Conservation (phyloP, 2,888 invertebrate species). For the Punctoribates punctum region DNA sequence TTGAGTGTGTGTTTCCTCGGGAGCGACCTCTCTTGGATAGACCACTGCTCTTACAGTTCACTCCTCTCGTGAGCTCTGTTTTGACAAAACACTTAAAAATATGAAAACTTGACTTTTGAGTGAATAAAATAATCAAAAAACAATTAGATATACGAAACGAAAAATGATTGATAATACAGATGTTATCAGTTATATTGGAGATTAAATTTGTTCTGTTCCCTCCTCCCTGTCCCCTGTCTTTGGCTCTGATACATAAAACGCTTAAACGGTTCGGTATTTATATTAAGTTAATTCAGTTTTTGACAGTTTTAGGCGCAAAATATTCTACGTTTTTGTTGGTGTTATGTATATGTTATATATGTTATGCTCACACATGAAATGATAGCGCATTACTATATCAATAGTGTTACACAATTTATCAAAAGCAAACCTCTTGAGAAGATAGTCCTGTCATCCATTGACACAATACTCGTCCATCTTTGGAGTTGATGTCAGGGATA, state of each 20-base stretch:
- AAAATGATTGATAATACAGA: conserved; percentile 34
- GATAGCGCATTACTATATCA: conserved; percentile 26
- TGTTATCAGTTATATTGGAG: conserved; percentile 23
- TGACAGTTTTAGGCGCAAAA: conserved; percentile 34
- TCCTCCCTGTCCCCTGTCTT: too few species aligned
- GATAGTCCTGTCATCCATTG: conserved; percentile 35
- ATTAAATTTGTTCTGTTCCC: background rate
- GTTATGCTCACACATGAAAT: background rate
- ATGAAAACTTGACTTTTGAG: background rate
- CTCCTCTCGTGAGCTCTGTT: background rate
- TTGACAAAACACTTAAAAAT: conserved; percentile 19
- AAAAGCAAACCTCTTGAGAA: conserved; percentile 37
- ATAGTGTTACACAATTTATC: conserved; percentile 33
- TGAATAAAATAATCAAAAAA: conserved; percentile 23
- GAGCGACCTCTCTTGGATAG: conserved; percentile 8
- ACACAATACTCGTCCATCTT: conserved; percentile 38
- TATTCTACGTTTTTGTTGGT: background rate
- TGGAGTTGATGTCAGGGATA: conserved; percentile 14
- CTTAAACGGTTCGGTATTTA: conserved; percentile 30
- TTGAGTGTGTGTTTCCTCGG: background rate
- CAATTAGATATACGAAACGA: conserved; percentile 25
- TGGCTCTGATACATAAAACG: background rate
- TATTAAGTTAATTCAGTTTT: conserved; percentile 36
- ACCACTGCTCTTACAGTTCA: background rate
- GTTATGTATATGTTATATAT: background rate